Evolutionary conservation across 2,888 invertebrate species (phyloP).

Genomic region (Nycteola revayana): DNA sequence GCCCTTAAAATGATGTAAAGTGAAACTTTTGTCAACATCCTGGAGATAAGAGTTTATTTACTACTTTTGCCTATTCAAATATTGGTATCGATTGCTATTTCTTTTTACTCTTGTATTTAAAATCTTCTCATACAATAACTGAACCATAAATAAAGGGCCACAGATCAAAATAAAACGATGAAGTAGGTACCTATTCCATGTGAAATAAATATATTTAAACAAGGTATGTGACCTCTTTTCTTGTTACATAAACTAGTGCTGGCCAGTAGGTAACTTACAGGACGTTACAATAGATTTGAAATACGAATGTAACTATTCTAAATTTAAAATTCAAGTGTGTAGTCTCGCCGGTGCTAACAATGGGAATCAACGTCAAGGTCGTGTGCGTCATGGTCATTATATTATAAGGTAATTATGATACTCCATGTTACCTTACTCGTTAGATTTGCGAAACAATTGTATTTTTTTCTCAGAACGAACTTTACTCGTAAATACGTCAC

Average conservation of each 20-base stretch:
- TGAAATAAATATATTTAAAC: too few relatives aligned
- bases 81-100: constrained; percentile 10
- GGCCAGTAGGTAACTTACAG: too few relatives aligned
- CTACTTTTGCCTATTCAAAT: constrained; percentile 24
- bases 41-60: constrained; percentile 25
- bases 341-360: constrained; percentile 57
- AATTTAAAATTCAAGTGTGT: constrained; percentile 51
- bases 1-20: constrained; percentile 37
- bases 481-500: constrained; percentile 11
- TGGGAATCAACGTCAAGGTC: constrained; percentile 72
- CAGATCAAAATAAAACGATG: too few relatives aligned
- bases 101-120: background rate
- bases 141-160: too few relatives aligned
- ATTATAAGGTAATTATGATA: constrained; percentile 70
- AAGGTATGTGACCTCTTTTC: too few relatives aligned
- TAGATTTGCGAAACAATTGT: constrained; percentile 36
- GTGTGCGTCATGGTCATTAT: constrained; percentile 62
- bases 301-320: constrained; percentile 37
- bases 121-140: too few relatives aligned
- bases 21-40: constrained; percentile 53
- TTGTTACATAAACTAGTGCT: constrained; percentile 12
- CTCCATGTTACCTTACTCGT: constrained; percentile 28
- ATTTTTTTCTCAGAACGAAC: constrained; percentile 24
- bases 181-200: too few relatives aligned
- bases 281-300: constrained; percentile 19